These are phyloP conservation scores for Agrilus biguttatus DNA, from an alignment of 2,888 invertebrate species.

Conservation along the genomic window DNA sequence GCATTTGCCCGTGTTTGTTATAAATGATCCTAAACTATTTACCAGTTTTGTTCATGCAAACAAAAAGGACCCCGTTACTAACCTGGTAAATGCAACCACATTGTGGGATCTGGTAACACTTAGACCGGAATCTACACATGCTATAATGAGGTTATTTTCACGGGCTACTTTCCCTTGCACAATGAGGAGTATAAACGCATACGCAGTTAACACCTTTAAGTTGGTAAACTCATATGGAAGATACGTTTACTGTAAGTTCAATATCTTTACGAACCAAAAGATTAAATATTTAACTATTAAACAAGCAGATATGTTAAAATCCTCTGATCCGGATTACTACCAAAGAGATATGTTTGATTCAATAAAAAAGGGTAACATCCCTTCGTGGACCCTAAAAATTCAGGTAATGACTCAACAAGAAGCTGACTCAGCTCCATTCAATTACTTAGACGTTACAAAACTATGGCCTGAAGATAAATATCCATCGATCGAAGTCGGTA, in stretches of 20 bases:
- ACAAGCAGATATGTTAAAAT: constrained; percentile 52
- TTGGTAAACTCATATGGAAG: constrained; percentile 59
- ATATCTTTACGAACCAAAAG: constrained; percentile 81
- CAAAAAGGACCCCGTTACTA: constrained; percentile 86
- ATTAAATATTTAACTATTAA: constrained; percentile 62
- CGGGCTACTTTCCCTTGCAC: constrained; percentile 91
- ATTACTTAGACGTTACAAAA: constrained; percentile 91
- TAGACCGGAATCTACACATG: constrained; percentile 76
- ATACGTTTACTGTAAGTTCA: constrained; percentile 79
- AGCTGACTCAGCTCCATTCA: constrained; percentile 62
- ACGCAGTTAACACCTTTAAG: constrained; percentile 87
- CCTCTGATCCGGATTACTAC: constrained; percentile 75
- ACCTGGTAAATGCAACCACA: constrained; percentile 72
- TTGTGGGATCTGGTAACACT: constrained; percentile 93
- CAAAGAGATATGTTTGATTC: constrained; percentile 82
- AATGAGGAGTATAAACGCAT: constrained; percentile 60
- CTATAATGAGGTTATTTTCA: constrained; percentile 68
- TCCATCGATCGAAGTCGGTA: constrained; percentile 80
- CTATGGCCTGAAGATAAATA: constrained; percentile 79
- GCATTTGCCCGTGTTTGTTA: constrained; percentile 85
- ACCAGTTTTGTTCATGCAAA: constrained; percentile 93
- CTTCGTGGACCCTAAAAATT: constrained; percentile 69
- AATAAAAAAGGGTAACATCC: constrained; percentile 57
- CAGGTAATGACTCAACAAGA: constrained; percentile 81
- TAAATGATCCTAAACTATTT: constrained; percentile 77